Percentiles rank a stretch among this genome's conserved stretches.
Evolutionary conservation across 35 echinoderm and acorn worm genomes (phyloP).

Genomic region (Patiria miniata): DNA sequence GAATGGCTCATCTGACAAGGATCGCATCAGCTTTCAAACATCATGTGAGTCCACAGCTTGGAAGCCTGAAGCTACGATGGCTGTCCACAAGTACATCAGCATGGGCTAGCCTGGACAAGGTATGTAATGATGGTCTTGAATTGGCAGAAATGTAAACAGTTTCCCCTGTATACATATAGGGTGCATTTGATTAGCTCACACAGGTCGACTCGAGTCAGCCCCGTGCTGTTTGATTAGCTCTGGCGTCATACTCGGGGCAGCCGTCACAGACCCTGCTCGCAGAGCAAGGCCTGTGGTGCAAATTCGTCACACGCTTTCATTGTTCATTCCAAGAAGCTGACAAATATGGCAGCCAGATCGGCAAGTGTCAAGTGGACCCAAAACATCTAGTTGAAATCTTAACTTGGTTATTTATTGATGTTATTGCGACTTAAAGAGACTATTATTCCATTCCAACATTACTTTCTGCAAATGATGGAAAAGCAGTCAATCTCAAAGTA

Average conservation of each 20-base stretch:
- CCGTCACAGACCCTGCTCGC: too few species aligned
- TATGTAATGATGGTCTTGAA: background rate
- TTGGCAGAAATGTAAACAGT: background rate
- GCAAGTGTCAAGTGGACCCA: background rate
- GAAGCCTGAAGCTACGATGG: background rate
- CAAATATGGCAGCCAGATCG: background rate
- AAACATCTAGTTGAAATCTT: too few species aligned
- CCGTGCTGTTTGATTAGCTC: too few species aligned
- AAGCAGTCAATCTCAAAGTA: too few species aligned
- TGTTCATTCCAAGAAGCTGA: too few species aligned
- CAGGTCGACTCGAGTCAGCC: too few species aligned
- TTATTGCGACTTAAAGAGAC: too few species aligned
- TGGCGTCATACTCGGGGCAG: too few species aligned
- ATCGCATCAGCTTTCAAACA: background rate
- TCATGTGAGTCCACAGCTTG: constrained; percentile 5
- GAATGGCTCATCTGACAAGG: constrained; percentile 13
- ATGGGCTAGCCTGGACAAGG: background rate
- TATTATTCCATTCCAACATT: too few species aligned
- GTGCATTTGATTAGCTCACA: background rate
- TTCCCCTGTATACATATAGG: background rate
- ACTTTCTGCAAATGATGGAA: too few species aligned
- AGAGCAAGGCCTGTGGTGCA: background rate
- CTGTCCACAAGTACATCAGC: background rate
- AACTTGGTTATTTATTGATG: too few species aligned
- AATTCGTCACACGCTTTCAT: background rate